These are phyloP conservation scores for Tautogolabrus adspersus DNA, from an alignment of 2,113 vertebrate species.

Conservation along the genomic window DNA sequence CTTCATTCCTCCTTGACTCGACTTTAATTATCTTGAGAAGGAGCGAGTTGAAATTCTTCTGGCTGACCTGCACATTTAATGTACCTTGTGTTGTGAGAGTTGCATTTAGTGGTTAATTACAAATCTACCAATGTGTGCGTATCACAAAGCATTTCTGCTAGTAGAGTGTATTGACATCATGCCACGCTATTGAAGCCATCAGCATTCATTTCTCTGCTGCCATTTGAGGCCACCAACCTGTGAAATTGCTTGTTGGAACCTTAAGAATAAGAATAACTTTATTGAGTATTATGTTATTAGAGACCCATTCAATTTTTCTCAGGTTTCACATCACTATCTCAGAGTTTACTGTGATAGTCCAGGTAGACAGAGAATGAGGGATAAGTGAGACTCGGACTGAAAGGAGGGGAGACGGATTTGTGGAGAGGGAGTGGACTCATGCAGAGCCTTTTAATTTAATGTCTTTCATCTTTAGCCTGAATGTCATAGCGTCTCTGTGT, in stretches of 20 bases:
- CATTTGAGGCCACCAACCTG: conserved; percentile 54
- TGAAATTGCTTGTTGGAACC: conserved; percentile 52
- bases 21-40: too few species aligned
- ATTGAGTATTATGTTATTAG: conserved; percentile 54
- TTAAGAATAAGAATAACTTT: conserved; percentile 45
- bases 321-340: conserved; percentile 27
- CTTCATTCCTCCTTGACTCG: too few species aligned
- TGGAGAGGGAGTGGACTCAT: conserved; percentile 34
- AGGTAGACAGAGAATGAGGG: conserved; percentile 18
- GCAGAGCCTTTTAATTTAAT: conserved; percentile 56
- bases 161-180: conserved; percentile 20
- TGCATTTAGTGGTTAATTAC: conserved; percentile 3
- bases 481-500: conserved; percentile 2
- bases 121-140: conserved; percentile 20
- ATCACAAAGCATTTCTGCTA: conserved; percentile 14
- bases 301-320: conserved; percentile 11
- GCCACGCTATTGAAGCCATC: conserved; percentile 6
- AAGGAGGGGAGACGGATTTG: conserved; percentile 20
- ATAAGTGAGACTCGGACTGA: conserved; percentile 13
- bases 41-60: too few species aligned
- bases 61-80: neutral
- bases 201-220: conserved; percentile 31
- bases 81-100: neutral
- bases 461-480: conserved; percentile 61
- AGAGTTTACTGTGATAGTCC: conserved; percentile 16